Evolutionary conservation across 2,113 vertebrate species (phyloP), one percentile per base, ranked within the genome.

Genomic region (Oxygymnocypris stewartii): DNA sequence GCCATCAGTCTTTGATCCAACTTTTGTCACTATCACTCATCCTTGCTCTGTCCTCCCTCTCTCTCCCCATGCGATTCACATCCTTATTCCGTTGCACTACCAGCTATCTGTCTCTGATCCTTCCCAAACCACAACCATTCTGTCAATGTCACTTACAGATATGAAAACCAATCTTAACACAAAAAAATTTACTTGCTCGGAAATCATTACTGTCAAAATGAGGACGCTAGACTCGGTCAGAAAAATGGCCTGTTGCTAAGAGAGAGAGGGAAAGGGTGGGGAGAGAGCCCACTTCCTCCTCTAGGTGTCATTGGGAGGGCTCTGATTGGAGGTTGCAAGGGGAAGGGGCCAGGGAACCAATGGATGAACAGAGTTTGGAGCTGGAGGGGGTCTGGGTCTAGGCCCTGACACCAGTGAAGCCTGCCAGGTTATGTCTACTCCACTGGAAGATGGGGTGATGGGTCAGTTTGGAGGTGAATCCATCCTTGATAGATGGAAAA

Each of bases 391-490:
- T 86, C 82, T 87, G 71, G 92, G 92, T 92, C 89, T 87, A 91
- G 93, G 91, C 92, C 88, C 90, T 92, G 92, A 94, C 91, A 91
- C 85, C 89, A 89, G 89, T 89, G 82, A 92, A 88, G 92, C 88
- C 93, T 94, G 94, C 94, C 94, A 94, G 94, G 92, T 92, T 92
- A 88, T 91, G 92, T 93, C 93, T 93, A 89, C 90, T 93, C 93
- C 65, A 81, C 90, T 92, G 93, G 90, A 92, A 90, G 90, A 91
- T 57, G 82, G 92, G 91, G 93, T 92, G 94, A 92, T 90, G 92
- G 93, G 94, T 95, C 91, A 91, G 86, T 86, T 87, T 92, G 91
- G 93, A 94, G 93, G 93, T 94, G 93, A 94, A 87, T 54, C 74
- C 92, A 92, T 94, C 92, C 93, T 94, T 95, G 93, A 92, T 89